A percentile compares a stretch with the other conserved stretches of the same genome.
Conservation (phyloP, 1,140 invertebrate species). For the Leptinotarsa texana region DNA sequence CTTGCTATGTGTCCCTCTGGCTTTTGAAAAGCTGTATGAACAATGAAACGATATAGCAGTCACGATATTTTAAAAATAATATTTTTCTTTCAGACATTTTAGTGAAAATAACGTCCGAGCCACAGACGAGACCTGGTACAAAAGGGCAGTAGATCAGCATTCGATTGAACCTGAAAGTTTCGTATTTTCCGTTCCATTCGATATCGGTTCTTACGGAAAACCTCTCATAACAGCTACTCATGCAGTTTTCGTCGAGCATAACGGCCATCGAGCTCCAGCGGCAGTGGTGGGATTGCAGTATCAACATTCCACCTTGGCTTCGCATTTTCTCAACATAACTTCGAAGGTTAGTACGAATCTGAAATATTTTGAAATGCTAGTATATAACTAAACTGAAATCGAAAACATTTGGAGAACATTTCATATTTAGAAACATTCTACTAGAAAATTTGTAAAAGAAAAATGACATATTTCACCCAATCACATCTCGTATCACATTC, state of each 20-base stretch:
- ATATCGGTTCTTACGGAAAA: conserved; percentile 68
- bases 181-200: conserved; percentile 88
- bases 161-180: conserved; percentile 84
- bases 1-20: no score
- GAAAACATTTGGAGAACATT: no score
- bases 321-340: conserved; percentile 84
- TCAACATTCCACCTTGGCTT: conserved; percentile 76
- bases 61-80: no score
- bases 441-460: no score
- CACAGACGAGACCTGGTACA: conserved; percentile 91
- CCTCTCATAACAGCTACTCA: conserved; percentile 86
- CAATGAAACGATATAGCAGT: no score
- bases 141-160: conserved; percentile 89
- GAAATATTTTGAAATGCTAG: no score
- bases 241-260: conserved; percentile 85
- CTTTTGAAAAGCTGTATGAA: no score
- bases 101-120: conserved; percentile 79
- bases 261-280: conserved; percentile 81
- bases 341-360: conserved; percentile 67
- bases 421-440: no score
- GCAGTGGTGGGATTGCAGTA: conserved; percentile 90
- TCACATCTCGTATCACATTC: no score
- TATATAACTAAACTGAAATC: no score
- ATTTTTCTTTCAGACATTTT: conserved; percentile 69
- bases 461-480: no score